A percentile compares a stretch with the other conserved stretches of the same genome.
Conservation (phyloP, 2,797 vertebrate species). For the Macropus fuliginosus region DNA sequence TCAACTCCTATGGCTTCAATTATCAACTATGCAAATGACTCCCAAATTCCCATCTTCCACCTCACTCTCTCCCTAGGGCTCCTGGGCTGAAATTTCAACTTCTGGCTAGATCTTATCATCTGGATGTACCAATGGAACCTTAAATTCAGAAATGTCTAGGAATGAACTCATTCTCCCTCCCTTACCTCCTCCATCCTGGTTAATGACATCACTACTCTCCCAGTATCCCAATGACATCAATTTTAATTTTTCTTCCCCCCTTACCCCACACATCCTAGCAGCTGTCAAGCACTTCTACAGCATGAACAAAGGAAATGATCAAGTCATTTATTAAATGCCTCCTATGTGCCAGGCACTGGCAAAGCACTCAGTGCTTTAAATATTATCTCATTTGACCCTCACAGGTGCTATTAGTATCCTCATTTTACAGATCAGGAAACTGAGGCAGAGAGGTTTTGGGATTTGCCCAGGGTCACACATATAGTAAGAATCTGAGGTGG, state of each 20-base stretch:
- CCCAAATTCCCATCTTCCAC: not conserved
- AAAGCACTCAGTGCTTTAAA: not conserved
- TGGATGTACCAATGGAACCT: not conserved
- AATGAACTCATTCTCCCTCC: not conserved
- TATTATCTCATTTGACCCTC: not conserved
- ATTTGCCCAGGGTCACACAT: not conserved
- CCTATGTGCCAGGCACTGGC: not conserved
- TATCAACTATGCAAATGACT: not conserved
- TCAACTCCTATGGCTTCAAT: not conserved
- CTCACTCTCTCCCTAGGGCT: not conserved
- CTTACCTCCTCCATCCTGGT: not conserved
- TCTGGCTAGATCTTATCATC: not conserved
- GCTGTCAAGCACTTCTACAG: not conserved
- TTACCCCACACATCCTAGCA: not conserved
- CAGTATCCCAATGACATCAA: not conserved
- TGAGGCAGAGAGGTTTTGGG: not conserved
- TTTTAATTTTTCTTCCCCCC: not conserved
- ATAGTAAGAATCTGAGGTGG: not conserved
- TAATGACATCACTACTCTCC: not conserved
- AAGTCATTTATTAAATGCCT: not conserved
- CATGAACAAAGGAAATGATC: not conserved
- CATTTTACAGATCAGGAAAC: not conserved
- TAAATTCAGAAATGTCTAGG: not conserved
- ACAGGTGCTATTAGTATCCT: not conserved
- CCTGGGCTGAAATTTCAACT: not conserved